These are phyloP conservation scores for Euura saliciscinereae DNA, from an alignment of 1,140 invertebrate genomes.

Conservation along the genomic window DNA sequence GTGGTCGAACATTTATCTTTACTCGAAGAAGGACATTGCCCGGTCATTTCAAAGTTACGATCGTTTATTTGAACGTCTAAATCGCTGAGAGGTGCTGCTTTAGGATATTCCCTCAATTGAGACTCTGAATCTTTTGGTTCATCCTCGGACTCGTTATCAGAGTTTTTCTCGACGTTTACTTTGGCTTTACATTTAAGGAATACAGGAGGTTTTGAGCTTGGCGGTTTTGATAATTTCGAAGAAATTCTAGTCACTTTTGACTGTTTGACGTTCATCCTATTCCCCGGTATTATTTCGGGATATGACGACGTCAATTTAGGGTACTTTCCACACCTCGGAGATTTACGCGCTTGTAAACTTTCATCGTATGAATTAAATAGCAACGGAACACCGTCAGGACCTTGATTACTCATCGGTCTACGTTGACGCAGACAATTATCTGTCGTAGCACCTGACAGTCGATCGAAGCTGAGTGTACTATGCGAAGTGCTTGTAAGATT, in stretches of 20 bases:
- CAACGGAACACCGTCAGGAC: neutral
- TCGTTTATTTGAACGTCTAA: constrained; percentile 56
- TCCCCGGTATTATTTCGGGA: constrained; percentile 34
- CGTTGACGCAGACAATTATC: constrained; percentile 49
- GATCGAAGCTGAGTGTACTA: constrained; percentile 36
- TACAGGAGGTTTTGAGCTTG: constrained; percentile 37
- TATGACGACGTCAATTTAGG: constrained; percentile 41
- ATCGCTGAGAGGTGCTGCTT: constrained; percentile 38
- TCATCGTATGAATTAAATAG: neutral
- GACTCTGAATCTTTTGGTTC: neutral
- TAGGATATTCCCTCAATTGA: neutral
- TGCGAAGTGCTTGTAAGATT: constrained; percentile 42
- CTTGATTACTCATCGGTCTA: constrained; percentile 27
- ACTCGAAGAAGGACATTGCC: constrained; percentile 13
- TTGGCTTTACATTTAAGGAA: constrained; percentile 49
- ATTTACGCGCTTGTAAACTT: constrained; percentile 19
- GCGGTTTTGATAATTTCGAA: constrained; percentile 37
- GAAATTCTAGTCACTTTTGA: constrained; percentile 34
- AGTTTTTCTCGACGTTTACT: constrained; percentile 11
- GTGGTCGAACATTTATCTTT: constrained; percentile 25
- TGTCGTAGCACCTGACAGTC: constrained; percentile 26
- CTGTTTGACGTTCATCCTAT: constrained; percentile 12
- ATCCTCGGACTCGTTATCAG: neutral
- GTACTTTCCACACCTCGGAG: constrained; percentile 36
- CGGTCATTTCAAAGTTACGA: constrained; percentile 35